Base-by-base conservation (phyloP, 2,113 vertebrate genomes). In the Malurus melanocephalus region DNA sequence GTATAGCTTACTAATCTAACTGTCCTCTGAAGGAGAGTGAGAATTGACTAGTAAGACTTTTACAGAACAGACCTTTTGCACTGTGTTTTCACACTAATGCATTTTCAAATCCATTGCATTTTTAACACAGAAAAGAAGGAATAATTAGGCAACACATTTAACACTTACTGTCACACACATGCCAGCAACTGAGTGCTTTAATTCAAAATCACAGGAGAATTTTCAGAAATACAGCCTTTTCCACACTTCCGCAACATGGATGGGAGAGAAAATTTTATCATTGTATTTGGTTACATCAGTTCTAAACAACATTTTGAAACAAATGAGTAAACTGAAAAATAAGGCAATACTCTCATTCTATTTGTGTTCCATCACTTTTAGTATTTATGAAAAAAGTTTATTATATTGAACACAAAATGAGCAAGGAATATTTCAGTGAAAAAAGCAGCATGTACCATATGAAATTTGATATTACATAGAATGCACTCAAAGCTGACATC, bases 101-200 rank as follows among this genome's bases (percentile, higher is more conserved):
- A 85, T 93, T 96, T 93, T 91, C 88, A 92, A 93, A 93, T 81
- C 80, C 56, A 92, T 96, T 96, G 91, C 94, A 59, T 94, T 92
- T 96, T 86, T 94, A 96, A 95, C 90, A 95, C 82, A 95, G 74
- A 84, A 93, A 95, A 95, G 89, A 95, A 96, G 95, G 94, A 97
- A 97, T 92, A 96, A 95, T 97, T 97, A 97, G 94, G 68, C 72
- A 87, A 95, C 26, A 13, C 65, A 91, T 96, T 93, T 95, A 96
- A 93, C 43, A 95, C 48, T 49, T 66, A 89, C 60, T 93, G 78
- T 96, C 95, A 95, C 73, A 94, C 77, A 96, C 93, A 95, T 97
- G 90, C 85, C 93, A 96, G 94, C 86, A 97, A 96, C 90, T 95
- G 94, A 96, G 88, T 67, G 48, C 53, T 90, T 94, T 95, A 96